A percentile compares a stretch with the other conserved stretches of the same genome.
Evolutionary conservation across 2,888 invertebrate species (phyloP).

Genomic region (Pyrgus malvae): DNA sequence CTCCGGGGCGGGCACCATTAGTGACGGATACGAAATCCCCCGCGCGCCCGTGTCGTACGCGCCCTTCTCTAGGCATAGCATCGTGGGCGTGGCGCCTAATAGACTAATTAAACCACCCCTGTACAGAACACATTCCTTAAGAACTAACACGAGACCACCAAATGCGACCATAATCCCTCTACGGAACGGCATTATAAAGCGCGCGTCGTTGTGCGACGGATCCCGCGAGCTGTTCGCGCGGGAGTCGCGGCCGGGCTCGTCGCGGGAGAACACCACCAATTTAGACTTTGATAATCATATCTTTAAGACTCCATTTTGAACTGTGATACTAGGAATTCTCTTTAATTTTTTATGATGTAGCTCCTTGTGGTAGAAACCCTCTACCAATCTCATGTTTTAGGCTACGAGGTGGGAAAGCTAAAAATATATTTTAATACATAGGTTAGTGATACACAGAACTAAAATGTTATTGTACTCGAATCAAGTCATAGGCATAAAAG

Average conservation of each 20-base stretch:
- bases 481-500: too few species aligned
- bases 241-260: slow-evolving; percentile 40
- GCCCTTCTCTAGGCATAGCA: slow-evolving; percentile 65
- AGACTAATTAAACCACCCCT: slow-evolving; percentile 59
- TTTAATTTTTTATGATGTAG: slow-evolving; percentile 4
- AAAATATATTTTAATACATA: too few species aligned
- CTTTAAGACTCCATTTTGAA: slow-evolving; percentile 73
- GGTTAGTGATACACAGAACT: too few species aligned
- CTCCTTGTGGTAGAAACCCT: slow-evolving; percentile 5
- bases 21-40: slow-evolving; percentile 85
- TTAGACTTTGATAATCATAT: slow-evolving; percentile 53
- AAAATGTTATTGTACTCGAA: too few species aligned
- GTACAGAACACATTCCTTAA: slow-evolving; percentile 60
- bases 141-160: slow-evolving; percentile 55
- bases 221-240: slow-evolving; percentile 37
- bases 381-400: too few species aligned
- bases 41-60: slow-evolving; percentile 56
- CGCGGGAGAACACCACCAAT: slow-evolving; percentile 36
- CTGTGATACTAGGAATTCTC: slow-evolving; percentile 66
- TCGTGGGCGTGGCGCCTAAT: slow-evolving; percentile 68
- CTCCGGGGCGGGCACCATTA: slow-evolving; percentile 56
- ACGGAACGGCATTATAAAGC: slow-evolving; percentile 58
- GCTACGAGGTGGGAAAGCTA: too few species aligned
- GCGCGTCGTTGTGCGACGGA: slow-evolving; percentile 65
- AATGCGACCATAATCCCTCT: slow-evolving; percentile 72